Base-by-base conservation (phyloP, 2,113 vertebrate species). In the Sapayoa aenigma region DNA sequence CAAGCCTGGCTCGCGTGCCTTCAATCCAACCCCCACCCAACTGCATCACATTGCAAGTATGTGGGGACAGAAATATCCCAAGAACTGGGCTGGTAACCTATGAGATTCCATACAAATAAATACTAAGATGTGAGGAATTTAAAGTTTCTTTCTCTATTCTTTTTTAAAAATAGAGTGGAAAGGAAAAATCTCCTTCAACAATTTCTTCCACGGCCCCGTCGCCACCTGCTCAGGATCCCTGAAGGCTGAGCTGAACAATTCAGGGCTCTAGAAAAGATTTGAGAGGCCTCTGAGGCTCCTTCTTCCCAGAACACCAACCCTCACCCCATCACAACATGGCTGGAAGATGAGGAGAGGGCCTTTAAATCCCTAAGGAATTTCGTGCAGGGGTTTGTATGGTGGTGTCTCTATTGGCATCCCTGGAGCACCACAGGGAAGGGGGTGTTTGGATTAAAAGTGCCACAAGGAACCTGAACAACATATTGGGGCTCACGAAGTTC, bases 71-170 rank as follows among this genome's bases (percentile, higher is more conserved):
- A 47, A 91, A 35, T 39, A 81, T 4, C 91, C 73, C 84, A 62
- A 14, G 18, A 85, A 90, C 78, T 30, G 53, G 68, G 59, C 4
- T 42, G 58, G 81, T 50, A 91, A 94, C 92, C 82, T 80, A n/a
- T 63, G 84, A 93, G 85, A 95, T 74, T 50, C 47, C 76, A 80
- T 33, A 65, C 11, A 87, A 91, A 95, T 75, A 95, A 84, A 87
- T 16, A 69, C 31, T 69, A 86, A 60, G 12, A 67, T 3, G 33
- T 5, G 67, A 88, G 59, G 46, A 56, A 90, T 84, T 39, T 52
- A 52, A 94, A 92, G 60, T 30, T 28, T 87, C 41, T 27, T 6
- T 60, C 25, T 47, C 22, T 11, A 53, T 7, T 27, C 41, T 58
- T 12, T 11, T 49, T 62, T 2, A 19, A 15, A 23, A 87, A 77